Percentiles rank a stretch among this genome's conserved stretches.
phyloP scores from a whole-genome alignment of 2,113 vertebrate genomes.

The Excalfactoria chinensis region DNA sequence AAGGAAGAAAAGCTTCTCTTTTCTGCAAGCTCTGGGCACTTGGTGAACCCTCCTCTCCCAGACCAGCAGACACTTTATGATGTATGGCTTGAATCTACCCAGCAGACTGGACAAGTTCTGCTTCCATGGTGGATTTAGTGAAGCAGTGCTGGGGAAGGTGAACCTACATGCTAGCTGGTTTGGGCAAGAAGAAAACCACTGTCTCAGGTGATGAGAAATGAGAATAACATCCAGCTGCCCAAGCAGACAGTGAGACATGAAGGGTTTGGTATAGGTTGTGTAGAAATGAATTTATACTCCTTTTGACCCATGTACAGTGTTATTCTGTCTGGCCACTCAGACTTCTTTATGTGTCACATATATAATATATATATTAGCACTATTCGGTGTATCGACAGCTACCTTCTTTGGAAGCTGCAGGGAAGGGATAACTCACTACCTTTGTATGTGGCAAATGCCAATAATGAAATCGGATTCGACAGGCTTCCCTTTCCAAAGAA shows the following conservation, averaged over 20 bases:
- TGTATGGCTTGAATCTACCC: background rate
- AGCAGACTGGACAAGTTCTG: background rate
- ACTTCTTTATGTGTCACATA: background rate
- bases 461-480: background rate
- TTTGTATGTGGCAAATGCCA: background rate
- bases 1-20: background rate
- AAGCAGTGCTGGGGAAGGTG: background rate
- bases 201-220: background rate
- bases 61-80: background rate
- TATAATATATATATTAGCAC: no score
- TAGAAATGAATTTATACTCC: background rate
- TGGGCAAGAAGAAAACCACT: background rate
- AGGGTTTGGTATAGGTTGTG: background rate
- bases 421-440: background rate
- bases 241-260: background rate
- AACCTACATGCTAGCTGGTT: background rate
- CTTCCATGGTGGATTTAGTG: background rate
- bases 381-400: background rate
- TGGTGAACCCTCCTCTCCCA: background rate
- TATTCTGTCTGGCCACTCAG: background rate
- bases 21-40: background rate
- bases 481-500: background rate
- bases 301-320: background rate
- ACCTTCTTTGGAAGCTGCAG: conserved; percentile 12
- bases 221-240: background rate